Evolutionary conservation across 2,797 vertebrate genomes (phyloP), one percentile per base, ranked within the genome.

Genomic region (Hyperoplus lanceolatus): DNA sequence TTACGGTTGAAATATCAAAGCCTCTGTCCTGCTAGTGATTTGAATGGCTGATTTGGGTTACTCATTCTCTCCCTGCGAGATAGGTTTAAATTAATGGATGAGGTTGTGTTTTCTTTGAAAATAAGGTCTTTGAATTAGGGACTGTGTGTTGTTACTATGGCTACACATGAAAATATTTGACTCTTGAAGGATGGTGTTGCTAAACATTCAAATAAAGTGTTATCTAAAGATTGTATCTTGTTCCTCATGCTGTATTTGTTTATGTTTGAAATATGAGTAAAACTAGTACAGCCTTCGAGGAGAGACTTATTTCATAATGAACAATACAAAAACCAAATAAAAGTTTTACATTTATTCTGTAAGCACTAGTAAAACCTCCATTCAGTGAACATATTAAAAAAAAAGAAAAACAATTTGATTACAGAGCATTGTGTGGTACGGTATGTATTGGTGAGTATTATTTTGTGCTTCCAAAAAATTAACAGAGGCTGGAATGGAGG

Each of bases 401-500:
- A 58, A 29, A 79, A 39, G 0, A 68, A 78, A 80, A 54, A 79
- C 39, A 53, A 50, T 49, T 39, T 50, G 42, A 63, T 63, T 59
- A 70, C 62, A 84, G 72, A 64, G 39, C 49, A 65, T 62, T 64
- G 13, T 55, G 21, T 73, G 43, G 43, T 64, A 61, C 41, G 13
- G n/a, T 79, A 11, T 71, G 43, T 70, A 68, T 73, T 48, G 39
- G 55, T 82, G 56, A 77, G 42, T 58, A 9, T 29, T 74, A 13
- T 51, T 61, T 54, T 73, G 21, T 1, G 38, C 29, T 73, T 73
- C 74, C 18, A 49, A 64, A 79, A 76, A 70, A 74, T 69, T 5
- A 64, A 84, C 67, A 80, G 56, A 79, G 51, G 69, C 65, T 89
- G 92, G 90, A 93, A 92, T 89, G 89, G 84, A 90, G 90, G 85